These are phyloP conservation scores for Oreochromis spilurus DNA, from an alignment of 2,113 vertebrate species.

Conservation along the genomic window DNA sequence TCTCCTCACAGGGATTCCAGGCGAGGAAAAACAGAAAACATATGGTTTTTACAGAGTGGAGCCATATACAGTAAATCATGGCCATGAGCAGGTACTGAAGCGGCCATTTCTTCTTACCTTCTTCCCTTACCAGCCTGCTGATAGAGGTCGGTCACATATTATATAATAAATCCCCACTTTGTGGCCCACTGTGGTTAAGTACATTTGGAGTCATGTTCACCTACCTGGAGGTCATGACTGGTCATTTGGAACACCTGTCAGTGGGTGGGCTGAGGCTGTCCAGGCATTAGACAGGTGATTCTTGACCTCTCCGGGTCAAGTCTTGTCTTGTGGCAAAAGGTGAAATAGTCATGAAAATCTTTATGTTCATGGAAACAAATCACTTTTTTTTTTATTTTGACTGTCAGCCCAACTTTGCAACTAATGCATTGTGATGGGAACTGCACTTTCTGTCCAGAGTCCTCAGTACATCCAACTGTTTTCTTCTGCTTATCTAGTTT, in stretches of 20 bases:
- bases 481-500: not conserved
- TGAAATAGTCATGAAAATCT: not conserved
- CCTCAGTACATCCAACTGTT: not conserved
- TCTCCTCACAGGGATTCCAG: not conserved
- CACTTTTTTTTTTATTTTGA: not conserved
- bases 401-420: not conserved
- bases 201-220: not conserved
- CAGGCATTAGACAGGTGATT: constrained; percentile 43
- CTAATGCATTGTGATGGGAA: not conserved
- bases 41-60: constrained; percentile 3
- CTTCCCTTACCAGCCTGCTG: not conserved
- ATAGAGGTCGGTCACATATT: not conserved
- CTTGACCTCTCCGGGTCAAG: not conserved
- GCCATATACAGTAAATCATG: not conserved
- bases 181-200: not conserved
- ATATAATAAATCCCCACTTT: not conserved
- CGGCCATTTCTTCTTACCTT: not conserved
- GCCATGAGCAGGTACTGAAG: not conserved
- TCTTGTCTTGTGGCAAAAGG: not conserved
- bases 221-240: not conserved
- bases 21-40: not conserved
- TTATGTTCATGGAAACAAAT: not conserved
- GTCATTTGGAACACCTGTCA: constrained; percentile 34
- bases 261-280: constrained; percentile 24
- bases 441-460: not conserved